Base-by-base conservation (phyloP, 2,888 invertebrate species). In the Hetaerina titia region DNA sequence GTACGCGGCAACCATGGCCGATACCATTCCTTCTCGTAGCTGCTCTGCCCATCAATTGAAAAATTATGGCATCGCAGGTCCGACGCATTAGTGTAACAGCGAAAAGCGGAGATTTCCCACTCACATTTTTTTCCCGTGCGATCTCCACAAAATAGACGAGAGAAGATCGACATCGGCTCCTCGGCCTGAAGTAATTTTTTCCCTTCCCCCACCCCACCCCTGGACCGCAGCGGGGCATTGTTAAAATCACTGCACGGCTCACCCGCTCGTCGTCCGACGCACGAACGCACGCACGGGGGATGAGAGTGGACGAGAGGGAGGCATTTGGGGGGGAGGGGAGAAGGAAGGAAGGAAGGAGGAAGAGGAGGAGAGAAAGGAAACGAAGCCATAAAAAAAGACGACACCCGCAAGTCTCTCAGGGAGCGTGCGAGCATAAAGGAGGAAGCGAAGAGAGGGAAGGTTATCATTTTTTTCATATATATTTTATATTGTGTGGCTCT, bases 371-470 rank as follows among this genome's bases (percentile, higher is more conserved):
- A 7, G 5, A 69, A 22, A n/a, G n/a, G 45, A 45, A 69, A 2
- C 19, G 22, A 69, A 69, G n/a, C 8, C 19, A 69, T 5, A 22
- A n/a, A 22, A 69, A 5, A n/a, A 22, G 69, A 69, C 69, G 69
- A n/a, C 69, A 69, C 69, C 69, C 69, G 69, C n/a, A 69, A 69
- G 69, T 69, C 69, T 69, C 69, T n/a, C 69, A 69, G 69, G 22
- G 69, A 22, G 69, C n/a, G 69, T 22, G 69, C 69, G 69, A 69
- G 69, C n/a, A 22, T 22, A n/a, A 22, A 69, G 69, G 69, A 69
- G 69, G 69, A 69, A 69, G 69, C 69, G 69, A 69, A 8, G n/a
- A n/a, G n/a, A 69, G 22, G 22, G 69, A 69, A 69, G 69, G 69
- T 69, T 69, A 69, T 69, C 6, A 69, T 22, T 69, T 69, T 69